Percentiles rank a stretch among this genome's conserved stretches.
These are phyloP conservation scores for Eudasyphora cyanicolor DNA, from an alignment of 2,888 invertebrate genomes.

Conservation along the genomic window DNA sequence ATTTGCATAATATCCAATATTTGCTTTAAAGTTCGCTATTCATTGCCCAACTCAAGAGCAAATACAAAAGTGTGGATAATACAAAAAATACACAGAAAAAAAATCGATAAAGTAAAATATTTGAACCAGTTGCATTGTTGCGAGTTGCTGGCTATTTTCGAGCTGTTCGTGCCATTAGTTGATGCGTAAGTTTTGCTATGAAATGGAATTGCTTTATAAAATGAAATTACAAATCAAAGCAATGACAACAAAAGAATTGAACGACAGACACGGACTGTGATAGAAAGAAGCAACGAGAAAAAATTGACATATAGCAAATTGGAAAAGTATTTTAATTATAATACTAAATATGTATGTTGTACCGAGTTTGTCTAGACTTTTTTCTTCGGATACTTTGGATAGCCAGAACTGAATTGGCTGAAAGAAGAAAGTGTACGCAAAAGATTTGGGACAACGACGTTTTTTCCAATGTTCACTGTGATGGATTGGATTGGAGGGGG, in stretches of 20 bases:
- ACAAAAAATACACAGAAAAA: neutral
- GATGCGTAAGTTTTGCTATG: neutral
- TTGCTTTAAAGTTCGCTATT: constrained; percentile 59
- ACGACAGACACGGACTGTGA: neutral
- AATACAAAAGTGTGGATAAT: neutral
- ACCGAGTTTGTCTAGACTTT: constrained; percentile 61
- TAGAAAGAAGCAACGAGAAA: constrained; percentile 23
- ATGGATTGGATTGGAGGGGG: too few species aligned
- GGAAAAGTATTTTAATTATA: constrained; percentile 67
- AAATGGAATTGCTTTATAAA: too few species aligned
- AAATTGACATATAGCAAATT: constrained; percentile 59
- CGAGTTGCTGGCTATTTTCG: neutral
- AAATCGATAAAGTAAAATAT: neutral
- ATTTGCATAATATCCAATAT: constrained; percentile 45
- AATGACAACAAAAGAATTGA: constrained; percentile 50
- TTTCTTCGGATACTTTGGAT: neutral
- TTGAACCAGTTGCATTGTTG: neutral
- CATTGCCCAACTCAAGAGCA: neutral
- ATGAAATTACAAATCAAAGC: constrained; percentile 54
- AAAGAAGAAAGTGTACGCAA: too few species aligned
- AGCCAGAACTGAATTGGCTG: too few species aligned
- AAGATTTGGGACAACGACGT: too few species aligned
- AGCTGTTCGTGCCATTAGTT: neutral
- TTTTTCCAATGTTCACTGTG: too few species aligned
- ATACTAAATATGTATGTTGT: constrained; percentile 50